Percentiles rank a stretch among this genome's conserved stretches.
These are phyloP conservation scores for Stichopus chloronotus DNA, from an alignment of 35 echinoderm and acorn worm species.

Conservation along the genomic window DNA sequence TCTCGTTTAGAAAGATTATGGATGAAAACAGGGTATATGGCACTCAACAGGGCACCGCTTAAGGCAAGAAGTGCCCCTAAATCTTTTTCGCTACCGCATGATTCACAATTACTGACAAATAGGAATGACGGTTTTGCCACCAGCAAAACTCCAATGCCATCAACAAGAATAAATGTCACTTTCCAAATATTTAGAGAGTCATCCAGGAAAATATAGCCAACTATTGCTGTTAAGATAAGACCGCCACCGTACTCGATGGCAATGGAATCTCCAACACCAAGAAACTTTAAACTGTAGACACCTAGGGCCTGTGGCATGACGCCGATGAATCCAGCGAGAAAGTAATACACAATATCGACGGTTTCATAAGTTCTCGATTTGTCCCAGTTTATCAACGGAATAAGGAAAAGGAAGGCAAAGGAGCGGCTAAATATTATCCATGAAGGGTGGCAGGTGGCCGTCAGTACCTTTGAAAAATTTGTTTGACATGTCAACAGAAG, in stretches of 20 bases:
- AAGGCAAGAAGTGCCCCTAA: background rate
- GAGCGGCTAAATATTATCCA: background rate
- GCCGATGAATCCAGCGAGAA: background rate
- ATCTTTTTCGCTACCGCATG: background rate
- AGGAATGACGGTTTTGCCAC: background rate
- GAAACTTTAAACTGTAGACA: background rate
- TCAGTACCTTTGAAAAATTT: background rate
- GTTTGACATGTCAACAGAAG: background rate
- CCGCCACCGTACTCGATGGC: background rate
- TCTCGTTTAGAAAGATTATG: background rate
- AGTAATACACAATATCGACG: background rate
- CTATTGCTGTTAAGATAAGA: background rate
- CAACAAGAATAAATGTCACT: background rate
- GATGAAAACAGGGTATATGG: background rate
- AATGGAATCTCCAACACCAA: constrained; percentile 1
- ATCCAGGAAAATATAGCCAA: background rate
- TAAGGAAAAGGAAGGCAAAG: background rate
- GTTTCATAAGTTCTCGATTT: background rate
- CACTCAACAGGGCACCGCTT: background rate
- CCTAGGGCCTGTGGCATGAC: background rate
- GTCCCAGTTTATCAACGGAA: background rate
- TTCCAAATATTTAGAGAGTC: background rate
- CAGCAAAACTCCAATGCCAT: background rate
- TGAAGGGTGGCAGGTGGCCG: background rate
- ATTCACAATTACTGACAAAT: background rate